A percentile compares a stretch with the other conserved stretches of the same genome.
These are phyloP conservation scores for Phataginus tetradactyla DNA, from an alignment of 2,797 vertebrate species.

Conservation along the genomic window DNA sequence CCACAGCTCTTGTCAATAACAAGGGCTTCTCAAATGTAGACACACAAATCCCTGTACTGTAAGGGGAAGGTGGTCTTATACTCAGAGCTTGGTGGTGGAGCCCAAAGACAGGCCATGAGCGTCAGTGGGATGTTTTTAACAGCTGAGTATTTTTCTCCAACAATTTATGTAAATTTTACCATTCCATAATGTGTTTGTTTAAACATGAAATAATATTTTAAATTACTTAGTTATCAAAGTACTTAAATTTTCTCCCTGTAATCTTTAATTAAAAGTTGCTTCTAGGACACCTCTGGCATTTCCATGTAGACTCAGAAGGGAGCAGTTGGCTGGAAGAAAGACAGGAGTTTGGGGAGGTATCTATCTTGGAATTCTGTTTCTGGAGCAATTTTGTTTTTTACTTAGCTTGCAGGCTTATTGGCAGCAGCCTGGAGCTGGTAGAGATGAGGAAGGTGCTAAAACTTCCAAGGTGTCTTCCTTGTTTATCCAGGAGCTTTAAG, in stretches of 20 bases:
- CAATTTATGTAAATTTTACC: not conserved
- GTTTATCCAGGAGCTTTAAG: not conserved
- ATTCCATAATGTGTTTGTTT: not conserved
- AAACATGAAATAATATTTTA: not conserved
- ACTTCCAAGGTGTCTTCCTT: not conserved
- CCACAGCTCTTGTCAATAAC: not conserved
- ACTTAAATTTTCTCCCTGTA: not conserved
- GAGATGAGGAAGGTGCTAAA: not conserved
- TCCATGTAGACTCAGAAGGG: not conserved
- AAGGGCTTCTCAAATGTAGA: not conserved
- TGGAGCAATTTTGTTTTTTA: not conserved
- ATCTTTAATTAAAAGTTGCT: not conserved
- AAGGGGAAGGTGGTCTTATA: not conserved
- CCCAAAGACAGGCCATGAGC: not conserved
- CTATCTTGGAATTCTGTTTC: conserved; percentile 29
- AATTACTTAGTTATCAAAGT: not conserved
- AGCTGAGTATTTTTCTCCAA: not conserved
- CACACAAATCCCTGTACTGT: not conserved
- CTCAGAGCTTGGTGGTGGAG: not conserved
- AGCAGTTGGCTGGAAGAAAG: not conserved
- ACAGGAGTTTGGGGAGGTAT: not conserved
- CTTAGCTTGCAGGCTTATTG: not conserved
- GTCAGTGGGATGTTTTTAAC: not conserved
- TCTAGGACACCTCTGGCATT: not conserved
- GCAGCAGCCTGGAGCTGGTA: not conserved